These are phyloP conservation scores for Ips typographus DNA, from an alignment of 1,140 invertebrate genomes.

Conservation along the genomic window DNA sequence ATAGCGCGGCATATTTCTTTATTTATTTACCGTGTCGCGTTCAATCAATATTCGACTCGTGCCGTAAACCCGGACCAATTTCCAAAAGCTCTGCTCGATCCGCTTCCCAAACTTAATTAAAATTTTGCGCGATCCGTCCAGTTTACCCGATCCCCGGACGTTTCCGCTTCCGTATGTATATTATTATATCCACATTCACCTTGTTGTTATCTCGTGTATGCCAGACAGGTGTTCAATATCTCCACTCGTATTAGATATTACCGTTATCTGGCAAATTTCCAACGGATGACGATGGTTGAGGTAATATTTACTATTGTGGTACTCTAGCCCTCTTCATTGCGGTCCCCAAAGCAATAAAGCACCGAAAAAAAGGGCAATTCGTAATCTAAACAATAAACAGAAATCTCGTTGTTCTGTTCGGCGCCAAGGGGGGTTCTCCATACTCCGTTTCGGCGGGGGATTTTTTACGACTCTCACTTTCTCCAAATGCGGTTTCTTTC, in stretches of 20 bases:
- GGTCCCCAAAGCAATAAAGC: too few relatives aligned
- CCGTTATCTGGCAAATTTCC: too few relatives aligned
- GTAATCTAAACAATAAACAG: constrained; percentile 21
- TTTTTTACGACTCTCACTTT: constrained; percentile 22
- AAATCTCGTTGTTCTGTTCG: constrained; percentile 20
- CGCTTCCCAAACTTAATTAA: constrained; percentile 17
- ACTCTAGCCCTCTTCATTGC: too few relatives aligned
- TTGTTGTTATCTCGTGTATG: too few relatives aligned
- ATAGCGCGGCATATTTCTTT: constrained; percentile 22
- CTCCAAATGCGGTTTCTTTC: constrained; percentile 29
- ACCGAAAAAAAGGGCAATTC: too few relatives aligned
- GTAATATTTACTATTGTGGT: too few relatives aligned
- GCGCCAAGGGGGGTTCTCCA: not conserved
- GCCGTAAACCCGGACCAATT: constrained; percentile 24
- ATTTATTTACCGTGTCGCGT: constrained; percentile 29
- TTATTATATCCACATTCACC: too few relatives aligned
- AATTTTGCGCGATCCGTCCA: constrained; percentile 17
- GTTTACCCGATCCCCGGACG: constrained; percentile 1
- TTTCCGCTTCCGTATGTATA: not conserved
- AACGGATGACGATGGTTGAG: too few relatives aligned
- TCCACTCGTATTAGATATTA: too few relatives aligned
- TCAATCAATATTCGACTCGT: constrained; percentile 26
- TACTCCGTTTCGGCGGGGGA: not conserved
- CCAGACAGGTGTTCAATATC: too few relatives aligned
- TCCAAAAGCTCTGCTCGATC: constrained; percentile 19